Evolutionary conservation across 2,888 invertebrate genomes (phyloP), one percentile per base, ranked within the genome.

Genomic region (Lottia gigantea): DNA sequence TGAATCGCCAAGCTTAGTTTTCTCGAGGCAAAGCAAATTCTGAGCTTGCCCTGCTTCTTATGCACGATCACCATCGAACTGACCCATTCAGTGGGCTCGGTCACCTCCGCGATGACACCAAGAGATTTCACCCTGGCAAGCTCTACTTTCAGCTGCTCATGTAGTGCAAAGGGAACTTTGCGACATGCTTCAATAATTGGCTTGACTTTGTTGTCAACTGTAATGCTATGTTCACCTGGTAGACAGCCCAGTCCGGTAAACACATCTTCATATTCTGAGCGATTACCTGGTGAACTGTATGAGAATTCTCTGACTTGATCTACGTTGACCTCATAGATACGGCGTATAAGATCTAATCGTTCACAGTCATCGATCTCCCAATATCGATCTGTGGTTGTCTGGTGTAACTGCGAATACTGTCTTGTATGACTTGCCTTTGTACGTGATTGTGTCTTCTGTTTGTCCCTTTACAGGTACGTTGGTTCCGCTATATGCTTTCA

Each of bases 161-260:
- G 69, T 14, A 77, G 47, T 45, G 68, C 71, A 65, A 70, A 71
- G 46, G 75, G 79, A 47, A 75, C 62, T 55, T 74, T 74, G 12
- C 80, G 61, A 64, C 74, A 71, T 14, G 75, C 64, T 16, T 76
- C 72, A 25, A 79, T 71, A 14, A 75, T 75, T 62, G 78, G 80
- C 62, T 65, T 46, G 2, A 70, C 73, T 61, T 66, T 45, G 61
- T 71, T 62, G 46, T 74, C 68, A 15, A 72, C n/a, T 26, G 63
- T 67, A n/a, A 76, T 78, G 49, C 25, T 49, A 47, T 68, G 66
- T 71, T 71, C 62, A 15, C 74, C 75, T 46, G 72, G 68, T 19
- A 78, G 47, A 63, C 76, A 73, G n/a, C 78, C 78, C 66, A 77
- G 61, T 19, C 74, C 77, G 40, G 66, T 31, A 63, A 74, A 74